A percentile compares a stretch with the other conserved stretches of the same genome.
phyloP scores from a whole-genome alignment of 2,888 invertebrate species.

The Calephelis perditalis region DNA sequence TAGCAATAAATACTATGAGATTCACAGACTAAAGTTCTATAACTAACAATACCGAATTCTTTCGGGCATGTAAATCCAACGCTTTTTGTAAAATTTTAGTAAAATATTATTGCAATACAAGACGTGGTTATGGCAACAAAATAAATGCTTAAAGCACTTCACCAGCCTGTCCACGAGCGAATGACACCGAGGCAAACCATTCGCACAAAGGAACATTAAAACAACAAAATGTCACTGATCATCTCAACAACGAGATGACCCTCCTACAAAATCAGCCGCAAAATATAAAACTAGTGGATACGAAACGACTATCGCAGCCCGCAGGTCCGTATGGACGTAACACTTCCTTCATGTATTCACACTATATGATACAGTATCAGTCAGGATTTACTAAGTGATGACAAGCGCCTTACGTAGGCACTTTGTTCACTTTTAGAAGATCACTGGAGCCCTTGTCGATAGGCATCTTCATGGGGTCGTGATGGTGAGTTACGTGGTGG shows the following conservation, averaged over 20 bases:
- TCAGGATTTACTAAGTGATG: conserved; percentile 60
- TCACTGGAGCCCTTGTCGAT: conserved; percentile 86
- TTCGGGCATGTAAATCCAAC: conserved; percentile 67
- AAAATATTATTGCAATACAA: conserved; percentile 77
- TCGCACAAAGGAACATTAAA: conserved; percentile 74
- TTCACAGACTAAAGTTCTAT: conserved; percentile 77
- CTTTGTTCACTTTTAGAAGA: conserved; percentile 88
- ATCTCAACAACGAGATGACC: conserved; percentile 59
- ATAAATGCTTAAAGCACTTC: conserved; percentile 79
- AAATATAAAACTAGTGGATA: conserved; percentile 76
- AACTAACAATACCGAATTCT: conserved; percentile 74
- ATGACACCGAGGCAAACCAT: conserved; percentile 67
- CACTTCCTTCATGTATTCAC: conserved; percentile 69
- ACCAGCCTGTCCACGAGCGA: conserved; percentile 71
- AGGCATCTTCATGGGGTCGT: conserved; percentile 85
- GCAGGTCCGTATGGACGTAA: conserved; percentile 66
- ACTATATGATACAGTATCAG: conserved; percentile 77
- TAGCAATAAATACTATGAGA: conserved; percentile 78
- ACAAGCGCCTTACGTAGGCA: conserved; percentile 83
- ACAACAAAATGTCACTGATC: conserved; percentile 57
- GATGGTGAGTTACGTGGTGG: conserved; percentile 84
- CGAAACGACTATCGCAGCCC: conserved; percentile 67
- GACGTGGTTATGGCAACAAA: conserved; percentile 79
- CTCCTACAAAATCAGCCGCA: conserved; percentile 54
- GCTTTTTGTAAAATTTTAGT: conserved; percentile 73